A percentile compares a stretch with the other conserved stretches of the same genome.
Conservation (phyloP, 2,113 vertebrate genomes). For the Eretmochelys imbricata region DNA sequence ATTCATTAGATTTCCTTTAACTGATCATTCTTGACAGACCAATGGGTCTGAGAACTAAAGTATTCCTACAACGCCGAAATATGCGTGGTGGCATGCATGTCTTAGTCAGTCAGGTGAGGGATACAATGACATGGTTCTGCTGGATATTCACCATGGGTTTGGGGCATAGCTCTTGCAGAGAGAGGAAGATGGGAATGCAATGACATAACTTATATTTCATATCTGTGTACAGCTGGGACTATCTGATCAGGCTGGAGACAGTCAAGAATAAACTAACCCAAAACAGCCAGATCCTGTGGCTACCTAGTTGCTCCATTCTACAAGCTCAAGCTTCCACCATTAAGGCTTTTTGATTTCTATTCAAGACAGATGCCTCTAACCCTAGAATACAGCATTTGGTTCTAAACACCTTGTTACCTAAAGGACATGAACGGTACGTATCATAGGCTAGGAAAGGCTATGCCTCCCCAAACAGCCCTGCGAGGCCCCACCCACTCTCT, state of each 20-base stretch:
- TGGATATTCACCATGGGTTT: neutral
- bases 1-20: neutral
- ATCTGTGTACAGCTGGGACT: neutral
- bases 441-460: no score
- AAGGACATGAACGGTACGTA: neutral
- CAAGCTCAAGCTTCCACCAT: neutral
- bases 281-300: neutral
- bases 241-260: neutral
- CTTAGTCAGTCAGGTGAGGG: accelerated
- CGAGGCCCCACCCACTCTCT: no score
- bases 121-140: accelerated
- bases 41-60: neutral
- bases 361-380: neutral
- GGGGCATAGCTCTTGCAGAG: neutral
- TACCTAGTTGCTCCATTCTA: neutral
- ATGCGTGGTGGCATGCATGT: accelerated
- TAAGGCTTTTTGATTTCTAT: accelerated
- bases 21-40: neutral
- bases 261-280: neutral
- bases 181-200: neutral
- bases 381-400: neutral
- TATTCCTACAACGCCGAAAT: accelerated
- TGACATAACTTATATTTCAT: neutral
- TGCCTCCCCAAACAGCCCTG: no score
- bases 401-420: neutral